A percentile compares a stretch with the other conserved stretches of the same genome.
phyloP scores from a whole-genome alignment of 2,797 vertebrate species.

The Menidia menidia region DNA sequence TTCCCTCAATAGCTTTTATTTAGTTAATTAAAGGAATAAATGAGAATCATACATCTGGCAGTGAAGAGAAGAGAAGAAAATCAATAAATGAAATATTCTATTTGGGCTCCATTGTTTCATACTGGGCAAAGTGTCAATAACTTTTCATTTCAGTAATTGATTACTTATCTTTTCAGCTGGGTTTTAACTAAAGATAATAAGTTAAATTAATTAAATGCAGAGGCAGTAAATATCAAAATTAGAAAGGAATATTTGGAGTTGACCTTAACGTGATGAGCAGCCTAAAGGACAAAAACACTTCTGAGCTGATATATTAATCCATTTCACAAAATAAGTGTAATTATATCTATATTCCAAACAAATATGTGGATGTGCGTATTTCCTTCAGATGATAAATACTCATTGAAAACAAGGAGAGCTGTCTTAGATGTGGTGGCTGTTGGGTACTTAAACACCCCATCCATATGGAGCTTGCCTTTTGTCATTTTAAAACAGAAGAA shows the following conservation, averaged over 20 bases:
- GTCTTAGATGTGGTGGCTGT: no score
- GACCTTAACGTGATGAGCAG: no score
- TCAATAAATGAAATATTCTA: conserved; percentile 60
- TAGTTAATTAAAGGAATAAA: conserved; percentile 54
- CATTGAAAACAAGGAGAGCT: no score
- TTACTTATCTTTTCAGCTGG: neutral
- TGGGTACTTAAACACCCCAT: no score
- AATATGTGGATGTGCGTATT: no score
- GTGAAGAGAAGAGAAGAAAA: conserved; percentile 47
- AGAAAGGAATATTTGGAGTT: conserved; percentile 19
- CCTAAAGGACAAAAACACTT: conserved; percentile 86
- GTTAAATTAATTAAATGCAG: neutral
- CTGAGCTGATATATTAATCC: conserved; percentile 62
- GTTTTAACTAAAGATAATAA: neutral
- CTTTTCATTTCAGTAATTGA: no score
- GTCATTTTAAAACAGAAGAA: neutral
- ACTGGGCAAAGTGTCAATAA: conserved; percentile 41
- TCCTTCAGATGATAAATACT: no score
- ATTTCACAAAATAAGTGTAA: no score
- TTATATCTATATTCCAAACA: no score
- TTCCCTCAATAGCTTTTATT: conserved; percentile 56
- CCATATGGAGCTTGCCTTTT: no score
- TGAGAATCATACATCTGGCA: conserved; percentile 19
- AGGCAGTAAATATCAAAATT: conserved; percentile 8
- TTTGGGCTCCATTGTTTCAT: conserved; percentile 27